Evolutionary conservation across 2,888 invertebrate species (phyloP), one percentile per base, ranked within the genome.

Genomic region (Cartodere bifasciata): DNA sequence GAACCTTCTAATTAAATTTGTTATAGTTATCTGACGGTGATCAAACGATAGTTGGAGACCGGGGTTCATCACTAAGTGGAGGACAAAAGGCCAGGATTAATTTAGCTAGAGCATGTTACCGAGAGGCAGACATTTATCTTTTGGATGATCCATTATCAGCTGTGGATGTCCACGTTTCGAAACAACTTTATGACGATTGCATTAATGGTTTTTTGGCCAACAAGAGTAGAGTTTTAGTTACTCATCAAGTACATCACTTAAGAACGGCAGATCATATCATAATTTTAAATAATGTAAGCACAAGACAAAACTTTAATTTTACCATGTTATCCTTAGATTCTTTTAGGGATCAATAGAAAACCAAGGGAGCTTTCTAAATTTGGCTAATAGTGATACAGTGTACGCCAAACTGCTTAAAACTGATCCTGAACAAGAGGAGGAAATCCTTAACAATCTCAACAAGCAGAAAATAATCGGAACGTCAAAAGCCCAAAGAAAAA

Each of bases 81-180:
- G 83, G 81, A 1, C 90, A 90, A 54, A 75, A 83, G 36, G 88
- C 88, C 1, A 70, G 91, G 38, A 79, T 92, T 32, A 84, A 83
- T 30, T 67, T 91, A 27, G 86, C 85, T 0, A 70, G 90, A 39
- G 78, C 86, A 0, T 75, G 87, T 2, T 88, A 87, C 58, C 73
- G 78, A 17, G 72, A 85, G 36, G 75, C 83, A 0, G 83, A 86
- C 40, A 75, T 88, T 38, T 88, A 86, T 50, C 58, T 90, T 7
- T 61, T 91, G 29, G 90, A 90, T 55, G 90, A 90, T 61, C 88
- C 90, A 0, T 62, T 90, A 12, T 79, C 85, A 38, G 88, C 90
- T 0, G 88, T 90, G 6, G 90, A 90, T 60, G 72, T 86, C 0
- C 81, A 83, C 53, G 88, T 90, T 2, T 84, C 86, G 2, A 72